Base-by-base conservation (phyloP, 1,140 invertebrate species). In the Patella vulgata region DNA sequence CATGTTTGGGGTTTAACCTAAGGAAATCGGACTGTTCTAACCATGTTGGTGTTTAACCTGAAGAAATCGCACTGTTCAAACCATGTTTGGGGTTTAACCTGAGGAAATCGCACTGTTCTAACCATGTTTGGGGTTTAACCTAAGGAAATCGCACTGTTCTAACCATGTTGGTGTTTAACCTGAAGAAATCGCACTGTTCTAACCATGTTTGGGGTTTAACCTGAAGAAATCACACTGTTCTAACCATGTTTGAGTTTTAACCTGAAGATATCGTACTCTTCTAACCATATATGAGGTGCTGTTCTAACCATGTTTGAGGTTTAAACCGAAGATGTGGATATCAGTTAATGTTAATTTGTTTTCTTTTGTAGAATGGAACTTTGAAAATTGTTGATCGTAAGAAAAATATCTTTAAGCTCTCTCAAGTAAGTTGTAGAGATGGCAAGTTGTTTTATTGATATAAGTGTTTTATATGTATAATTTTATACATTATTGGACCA, bases 371-470 rank as follows among this genome's bases (percentile, higher is more conserved):
- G 92, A 97, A 95, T 84, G 95, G 95, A 43, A 92, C 92, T 2
- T 82, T 98, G 66, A 95, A 95, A 84, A 96, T 98, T 69, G 94
- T 98, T 70, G 96, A 98, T 83, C 88, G 96, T 69, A 94, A 93
- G 85, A 97, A 97, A 85, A 93, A 97, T 82, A 97, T 96, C 66
- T 98, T 98, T 85, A 98, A 98, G 85, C 85, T 97, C 47, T 93
- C 94, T 40, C 95, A 97, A 72, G 79, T 80, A 63, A 17, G 47
- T 44, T 17, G 8, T 27, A 9, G 0, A 19, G 28, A 27, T 47
- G 9, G 5, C n/a, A 30, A 43, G 30, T 47, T 58, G 17, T 47
- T 9, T 42, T 40, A 31, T 36, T 36, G 14, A 14, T 36, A 36
- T 36, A 8, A 8, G 14, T 36, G 33, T 36, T n/a, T n/a, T n/a